Percentiles rank a stretch among this genome's conserved stretches.
These are phyloP conservation scores for Heloderma charlesbogerti DNA, from an alignment of 2,113 vertebrate genomes.

Conservation along the genomic window DNA sequence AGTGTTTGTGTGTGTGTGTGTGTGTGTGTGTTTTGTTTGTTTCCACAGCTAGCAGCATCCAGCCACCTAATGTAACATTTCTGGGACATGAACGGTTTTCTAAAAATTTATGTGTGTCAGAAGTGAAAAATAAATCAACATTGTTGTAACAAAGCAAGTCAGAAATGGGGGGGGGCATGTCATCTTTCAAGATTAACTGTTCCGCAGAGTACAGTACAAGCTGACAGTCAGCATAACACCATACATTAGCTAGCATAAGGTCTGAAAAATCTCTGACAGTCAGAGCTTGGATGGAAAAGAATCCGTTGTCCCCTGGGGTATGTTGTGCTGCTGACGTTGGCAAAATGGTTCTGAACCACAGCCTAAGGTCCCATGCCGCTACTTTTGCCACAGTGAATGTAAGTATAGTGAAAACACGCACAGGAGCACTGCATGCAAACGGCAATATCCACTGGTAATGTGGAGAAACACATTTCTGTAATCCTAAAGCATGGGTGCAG, in stretches of 20 bases:
- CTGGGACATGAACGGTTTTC: constrained; percentile 37
- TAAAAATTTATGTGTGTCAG: constrained; percentile 42
- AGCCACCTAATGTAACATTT: constrained; percentile 60
- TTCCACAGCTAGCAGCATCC: constrained; percentile 23
- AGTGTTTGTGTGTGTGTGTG: not conserved
- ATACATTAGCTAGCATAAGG: constrained; percentile 49
- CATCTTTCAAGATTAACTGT: constrained; percentile 65
- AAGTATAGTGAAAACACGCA: not conserved
- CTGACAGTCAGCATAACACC: constrained; percentile 40
- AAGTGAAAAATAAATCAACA: constrained; percentile 66
- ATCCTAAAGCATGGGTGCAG: not conserved
- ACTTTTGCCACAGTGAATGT: not conserved
- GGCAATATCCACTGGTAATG: not conserved
- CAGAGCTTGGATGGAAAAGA: constrained; percentile 53
- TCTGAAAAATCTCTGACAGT: constrained; percentile 35
- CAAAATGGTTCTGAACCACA: constrained; percentile 26
- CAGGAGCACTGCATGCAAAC: not conserved
- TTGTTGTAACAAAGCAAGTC: constrained; percentile 62
- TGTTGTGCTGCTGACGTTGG: constrained; percentile 27
- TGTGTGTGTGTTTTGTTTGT: not conserved
- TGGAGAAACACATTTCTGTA: not conserved
- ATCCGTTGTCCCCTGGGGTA: not conserved
- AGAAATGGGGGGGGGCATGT: constrained; percentile 54
- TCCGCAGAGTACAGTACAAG: constrained; percentile 55
- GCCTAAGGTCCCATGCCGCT: constrained; percentile 20